Conservation (phyloP, 2,888 invertebrate species). For the Diogma glabrata region DNA sequence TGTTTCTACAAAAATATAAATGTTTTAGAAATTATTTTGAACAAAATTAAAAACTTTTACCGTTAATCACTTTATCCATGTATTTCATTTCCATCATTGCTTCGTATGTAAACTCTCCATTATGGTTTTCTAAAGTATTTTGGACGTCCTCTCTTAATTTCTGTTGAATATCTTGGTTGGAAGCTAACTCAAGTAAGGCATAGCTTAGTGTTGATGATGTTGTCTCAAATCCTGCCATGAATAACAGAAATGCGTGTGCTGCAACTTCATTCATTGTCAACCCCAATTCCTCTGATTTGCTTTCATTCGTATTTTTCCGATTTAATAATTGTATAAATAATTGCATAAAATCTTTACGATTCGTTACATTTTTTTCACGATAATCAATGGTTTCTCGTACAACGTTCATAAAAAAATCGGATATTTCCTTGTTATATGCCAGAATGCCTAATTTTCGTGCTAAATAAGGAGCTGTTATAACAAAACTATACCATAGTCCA, state of each 20-base stretch:
- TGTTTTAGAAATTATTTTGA: background rate
- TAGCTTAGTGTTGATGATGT: slow-evolving; percentile 34
- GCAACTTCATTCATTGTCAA: slow-evolving; percentile 22
- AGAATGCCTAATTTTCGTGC: slow-evolving; percentile 22
- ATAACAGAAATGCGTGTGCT: slow-evolving; percentile 38
- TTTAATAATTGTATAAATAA: slow-evolving; percentile 35
- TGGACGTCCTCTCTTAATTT: slow-evolving; percentile 32
- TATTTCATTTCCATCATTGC: slow-evolving; percentile 32
- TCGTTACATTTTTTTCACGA: slow-evolving; percentile 38
- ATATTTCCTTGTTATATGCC: slow-evolving; percentile 23
- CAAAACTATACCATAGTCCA: slow-evolving; percentile 17
- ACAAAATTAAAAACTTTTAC: slow-evolving; percentile 20
- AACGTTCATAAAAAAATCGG: slow-evolving; percentile 38
- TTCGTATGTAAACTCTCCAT: slow-evolving; percentile 32
- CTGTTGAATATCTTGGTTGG: slow-evolving; percentile 34
- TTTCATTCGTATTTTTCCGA: slow-evolving; percentile 19
- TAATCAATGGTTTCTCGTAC: slow-evolving; percentile 39
- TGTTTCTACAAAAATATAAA: slow-evolving; percentile 14
- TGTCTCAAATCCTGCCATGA: slow-evolving; percentile 39
- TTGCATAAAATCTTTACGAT: slow-evolving; percentile 43
- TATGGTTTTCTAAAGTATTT: slow-evolving; percentile 24
- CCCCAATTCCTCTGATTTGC: background rate
- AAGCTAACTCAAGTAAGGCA: slow-evolving; percentile 35
- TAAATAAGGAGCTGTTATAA: slow-evolving; percentile 19
- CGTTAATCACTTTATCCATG: slow-evolving; percentile 32